Evolutionary conservation across 1,140 invertebrate genomes (phyloP).

Genomic region (Tribolium castaneum): DNA sequence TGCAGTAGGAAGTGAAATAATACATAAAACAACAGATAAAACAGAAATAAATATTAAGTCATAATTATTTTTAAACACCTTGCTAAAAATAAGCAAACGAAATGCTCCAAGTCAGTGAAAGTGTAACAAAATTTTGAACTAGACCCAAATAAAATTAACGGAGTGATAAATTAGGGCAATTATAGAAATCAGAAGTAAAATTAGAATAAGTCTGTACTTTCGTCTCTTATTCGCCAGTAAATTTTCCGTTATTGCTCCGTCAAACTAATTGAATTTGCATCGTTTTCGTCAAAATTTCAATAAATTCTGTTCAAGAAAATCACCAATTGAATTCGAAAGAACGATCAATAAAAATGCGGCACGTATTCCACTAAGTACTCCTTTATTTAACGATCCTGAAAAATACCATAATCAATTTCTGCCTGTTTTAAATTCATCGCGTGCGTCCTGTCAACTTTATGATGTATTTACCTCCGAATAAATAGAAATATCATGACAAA

Average conservation of each 20-base stretch:
- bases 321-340: not conserved
- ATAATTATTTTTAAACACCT: not conserved
- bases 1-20: not conserved
- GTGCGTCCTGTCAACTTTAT: conserved; percentile 29
- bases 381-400: conserved; percentile 35
- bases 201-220: not conserved
- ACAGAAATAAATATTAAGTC: conserved; percentile 24
- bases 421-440: conserved; percentile 33
- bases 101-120: conserved; percentile 7
- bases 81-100: conserved; percentile 11
- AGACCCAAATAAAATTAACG: not conserved
- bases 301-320: conserved; percentile 7
- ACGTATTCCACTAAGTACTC: conserved; percentile 21
- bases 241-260: not conserved
- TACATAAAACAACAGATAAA: conserved; percentile 5
- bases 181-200: no score
- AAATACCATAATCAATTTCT: conserved; percentile 29
- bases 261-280: not conserved
- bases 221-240: not conserved
- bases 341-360: not conserved
- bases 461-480: conserved; percentile 20
- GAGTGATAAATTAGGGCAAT: not conserved
- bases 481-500: conserved; percentile 32
- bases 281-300: not conserved
- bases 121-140: conserved; percentile 12